Evolutionary conservation across 2,888 invertebrate species (phyloP).

Genomic region (Diplazon laetatorius): DNA sequence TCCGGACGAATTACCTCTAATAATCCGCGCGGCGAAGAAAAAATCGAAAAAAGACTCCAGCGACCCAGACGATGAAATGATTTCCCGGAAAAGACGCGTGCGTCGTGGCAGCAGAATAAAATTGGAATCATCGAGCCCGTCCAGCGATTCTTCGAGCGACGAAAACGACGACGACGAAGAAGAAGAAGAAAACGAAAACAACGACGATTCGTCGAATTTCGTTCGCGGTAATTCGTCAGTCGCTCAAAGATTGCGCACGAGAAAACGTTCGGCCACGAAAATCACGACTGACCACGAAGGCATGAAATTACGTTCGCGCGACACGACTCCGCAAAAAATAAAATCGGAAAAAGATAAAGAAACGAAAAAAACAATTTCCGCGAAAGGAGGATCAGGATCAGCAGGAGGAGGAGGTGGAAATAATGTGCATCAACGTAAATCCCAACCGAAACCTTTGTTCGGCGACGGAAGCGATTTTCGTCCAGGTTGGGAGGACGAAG

Average conservation of each 20-base stretch:
- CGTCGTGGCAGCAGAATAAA: conserved; percentile 79
- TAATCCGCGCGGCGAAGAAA: conserved; percentile 73
- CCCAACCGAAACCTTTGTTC: conserved; percentile 85
- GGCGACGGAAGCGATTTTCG: conserved; percentile 89
- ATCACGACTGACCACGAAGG: conserved; percentile 74
- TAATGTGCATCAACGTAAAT: conserved; percentile 69
- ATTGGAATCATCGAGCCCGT: conserved; percentile 78
- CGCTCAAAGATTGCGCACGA: conserved; percentile 77
- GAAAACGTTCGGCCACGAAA: conserved; percentile 75
- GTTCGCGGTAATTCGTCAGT: conserved; percentile 76
- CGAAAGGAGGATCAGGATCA: no score
- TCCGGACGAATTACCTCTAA: conserved; percentile 77
- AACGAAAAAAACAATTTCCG: conserved; percentile 58
- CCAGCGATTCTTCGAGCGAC: conserved; percentile 76
- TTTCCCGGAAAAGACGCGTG: conserved; percentile 75
- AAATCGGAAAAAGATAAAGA: conserved; percentile 76
- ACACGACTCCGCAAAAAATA: conserved; percentile 76
- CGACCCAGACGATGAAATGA: conserved; percentile 73
- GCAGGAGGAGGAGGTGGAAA: background rate
- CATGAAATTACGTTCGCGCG: conserved; percentile 78
- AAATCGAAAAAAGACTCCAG: conserved; percentile 71
- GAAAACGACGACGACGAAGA: conserved; percentile 75
- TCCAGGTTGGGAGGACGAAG: conserved; percentile 93
- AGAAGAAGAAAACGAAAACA: no score
- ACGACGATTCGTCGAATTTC: conserved; percentile 67